phyloP scores from a whole-genome alignment of 2,888 invertebrate species.

The Leptinotarsa juncta region DNA sequence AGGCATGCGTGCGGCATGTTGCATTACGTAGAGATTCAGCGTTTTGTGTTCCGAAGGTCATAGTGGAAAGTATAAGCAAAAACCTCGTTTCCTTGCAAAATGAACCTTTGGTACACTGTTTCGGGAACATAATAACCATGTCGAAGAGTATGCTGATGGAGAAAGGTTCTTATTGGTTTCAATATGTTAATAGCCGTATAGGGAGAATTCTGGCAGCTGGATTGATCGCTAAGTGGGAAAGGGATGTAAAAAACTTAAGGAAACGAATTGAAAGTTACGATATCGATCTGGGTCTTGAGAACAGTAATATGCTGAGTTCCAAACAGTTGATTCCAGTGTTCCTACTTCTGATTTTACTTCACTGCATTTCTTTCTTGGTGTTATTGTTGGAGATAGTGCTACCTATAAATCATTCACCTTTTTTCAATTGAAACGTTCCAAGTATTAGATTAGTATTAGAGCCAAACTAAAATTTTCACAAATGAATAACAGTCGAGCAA shows the following conservation, averaged over 20 bases:
- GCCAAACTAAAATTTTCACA: too few species aligned
- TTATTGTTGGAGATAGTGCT: constrained; percentile 21
- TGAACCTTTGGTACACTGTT: constrained; percentile 47
- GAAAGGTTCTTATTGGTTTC: constrained; percentile 56
- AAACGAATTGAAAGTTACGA: constrained; percentile 9
- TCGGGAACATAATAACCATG: constrained; percentile 54
- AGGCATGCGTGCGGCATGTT: constrained; percentile 50
- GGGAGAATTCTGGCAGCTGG: constrained; percentile 52
- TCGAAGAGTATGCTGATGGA: constrained; percentile 57
- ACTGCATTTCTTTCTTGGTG: constrained; percentile 13
- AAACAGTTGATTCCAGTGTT: constrained; percentile 25
- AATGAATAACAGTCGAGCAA: too few species aligned
- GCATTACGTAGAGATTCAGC: constrained; percentile 49
- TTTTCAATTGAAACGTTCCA: neutral
- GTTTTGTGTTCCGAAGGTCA: constrained; percentile 51
- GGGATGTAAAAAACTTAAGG: constrained; percentile 6
- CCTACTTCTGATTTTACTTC: neutral
- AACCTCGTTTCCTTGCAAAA: constrained; percentile 51
- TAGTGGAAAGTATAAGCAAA: constrained; percentile 51
- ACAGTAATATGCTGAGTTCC: constrained; percentile 9
- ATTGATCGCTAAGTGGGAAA: constrained; percentile 42
- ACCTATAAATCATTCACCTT: neutral
- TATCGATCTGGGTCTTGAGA: constrained; percentile 5
- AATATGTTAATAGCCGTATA: constrained; percentile 52
- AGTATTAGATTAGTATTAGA: neutral